A percentile compares a stretch with the other conserved stretches of the same genome.
These are phyloP conservation scores for Peromyscus californicus DNA, from an alignment of 2,113 vertebrate species.

Conservation along the genomic window DNA sequence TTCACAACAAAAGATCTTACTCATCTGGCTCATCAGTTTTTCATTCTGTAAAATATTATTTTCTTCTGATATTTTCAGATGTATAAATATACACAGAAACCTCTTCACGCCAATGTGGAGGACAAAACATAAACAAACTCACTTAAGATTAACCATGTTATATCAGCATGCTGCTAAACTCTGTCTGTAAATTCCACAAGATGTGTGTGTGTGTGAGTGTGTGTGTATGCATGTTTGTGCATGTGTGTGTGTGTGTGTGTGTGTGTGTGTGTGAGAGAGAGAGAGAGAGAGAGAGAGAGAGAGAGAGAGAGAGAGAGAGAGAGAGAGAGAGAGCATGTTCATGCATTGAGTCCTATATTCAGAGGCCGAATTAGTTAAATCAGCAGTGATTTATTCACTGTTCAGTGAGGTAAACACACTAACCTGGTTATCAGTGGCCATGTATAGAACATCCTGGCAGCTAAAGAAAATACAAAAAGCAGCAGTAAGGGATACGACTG, in stretches of 20 bases:
- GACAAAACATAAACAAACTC: background rate
- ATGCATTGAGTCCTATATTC: slow-evolving; percentile 1
- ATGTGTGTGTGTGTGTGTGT: background rate
- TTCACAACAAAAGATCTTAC: slow-evolving; percentile 56
- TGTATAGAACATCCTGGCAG: slow-evolving; percentile 82
- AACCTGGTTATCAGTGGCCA: slow-evolving; percentile 73
- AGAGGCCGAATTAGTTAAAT: slow-evolving; percentile 65
- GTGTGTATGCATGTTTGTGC: too few species aligned
- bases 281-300: too few species aligned
- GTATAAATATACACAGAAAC: slow-evolving; percentile 48
- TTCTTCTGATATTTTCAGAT: slow-evolving; percentile 20
- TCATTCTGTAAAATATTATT: background rate
- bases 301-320: too few species aligned
- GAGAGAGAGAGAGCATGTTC: background rate
- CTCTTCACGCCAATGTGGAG: background rate
- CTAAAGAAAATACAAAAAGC: slow-evolving; percentile 80
- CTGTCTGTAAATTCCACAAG: background rate
- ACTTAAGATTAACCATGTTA: background rate
- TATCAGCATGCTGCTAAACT: slow-evolving; percentile 14
- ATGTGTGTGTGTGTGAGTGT: slow-evolving; percentile 6
- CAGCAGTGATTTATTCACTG: slow-evolving; percentile 66
- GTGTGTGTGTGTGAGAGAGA: slow-evolving; percentile 6
- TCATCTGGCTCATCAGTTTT: slow-evolving; percentile 31
- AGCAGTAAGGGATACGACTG: slow-evolving; percentile 77
- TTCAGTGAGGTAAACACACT: slow-evolving; percentile 68